Conservation (phyloP, 1,140 invertebrate species). For the Pseudomyrmex dendroicus region DNA sequence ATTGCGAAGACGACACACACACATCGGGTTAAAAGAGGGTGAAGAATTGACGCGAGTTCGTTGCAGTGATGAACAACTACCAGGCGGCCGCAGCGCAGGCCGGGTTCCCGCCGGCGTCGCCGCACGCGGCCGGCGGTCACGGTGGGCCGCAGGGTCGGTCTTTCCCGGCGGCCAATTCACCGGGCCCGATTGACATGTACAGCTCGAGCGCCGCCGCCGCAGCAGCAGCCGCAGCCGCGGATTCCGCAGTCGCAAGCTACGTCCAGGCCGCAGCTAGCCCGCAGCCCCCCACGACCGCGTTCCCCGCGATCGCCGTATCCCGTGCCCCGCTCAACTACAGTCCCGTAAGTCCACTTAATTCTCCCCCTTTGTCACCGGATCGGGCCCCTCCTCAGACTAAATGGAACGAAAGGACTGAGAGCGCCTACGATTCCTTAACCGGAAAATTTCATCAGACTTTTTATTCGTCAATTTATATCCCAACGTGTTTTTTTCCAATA, state of each 20-base stretch:
- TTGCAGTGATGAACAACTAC: conserved; percentile 98
- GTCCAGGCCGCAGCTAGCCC: conserved; percentile 95
- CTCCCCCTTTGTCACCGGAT: conserved; percentile 6
- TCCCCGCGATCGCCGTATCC: conserved; percentile 95
- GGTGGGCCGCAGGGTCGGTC: conserved; percentile 89
- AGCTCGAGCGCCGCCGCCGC: conserved; percentile 91
- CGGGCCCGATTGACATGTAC: conserved; percentile 95
- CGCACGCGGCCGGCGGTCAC: conserved; percentile 86
- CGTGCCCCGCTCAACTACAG: conserved; percentile 95
- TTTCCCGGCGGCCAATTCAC: conserved; percentile 95
- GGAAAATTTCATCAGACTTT: not conserved
- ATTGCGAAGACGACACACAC: not conserved
- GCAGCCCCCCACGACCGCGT: conserved; percentile 92
- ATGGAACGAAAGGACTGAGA: conserved; percentile 37
- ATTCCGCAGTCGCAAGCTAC: conserved; percentile 90
- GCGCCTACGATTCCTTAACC: not conserved
- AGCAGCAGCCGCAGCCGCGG: conserved; percentile 86
- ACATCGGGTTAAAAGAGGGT: conserved; percentile 15
- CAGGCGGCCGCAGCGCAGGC: conserved; percentile 92
- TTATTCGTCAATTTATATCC: not conserved
- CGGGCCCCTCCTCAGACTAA: conserved; percentile 14
- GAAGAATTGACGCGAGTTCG: conserved; percentile 73
- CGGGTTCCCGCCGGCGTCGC: conserved; percentile 89
- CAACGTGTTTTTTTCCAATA: no score
- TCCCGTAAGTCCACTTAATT: conserved; percentile 89